phyloP scores from a whole-genome alignment of 1,140 invertebrate species.

The Mesaphorura yosii region DNA sequence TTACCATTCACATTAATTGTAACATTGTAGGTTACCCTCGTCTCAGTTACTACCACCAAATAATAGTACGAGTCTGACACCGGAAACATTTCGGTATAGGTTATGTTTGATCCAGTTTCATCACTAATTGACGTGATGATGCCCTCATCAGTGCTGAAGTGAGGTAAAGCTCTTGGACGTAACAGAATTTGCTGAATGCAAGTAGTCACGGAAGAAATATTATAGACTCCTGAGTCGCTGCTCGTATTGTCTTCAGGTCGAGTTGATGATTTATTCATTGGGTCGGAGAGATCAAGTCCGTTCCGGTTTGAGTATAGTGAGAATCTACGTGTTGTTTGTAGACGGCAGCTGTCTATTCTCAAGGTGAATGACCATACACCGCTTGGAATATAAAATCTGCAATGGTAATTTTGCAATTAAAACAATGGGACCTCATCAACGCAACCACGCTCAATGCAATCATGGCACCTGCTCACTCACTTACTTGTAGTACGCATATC shows the following conservation, averaged over 20 bases:
- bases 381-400: slow-evolving; percentile 43
- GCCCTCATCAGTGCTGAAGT: slow-evolving; percentile 19
- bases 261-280: background rate
- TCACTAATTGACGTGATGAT: slow-evolving; percentile 38
- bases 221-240: background rate
- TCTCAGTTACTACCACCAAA: slow-evolving; percentile 41
- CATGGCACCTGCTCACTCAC: background rate
- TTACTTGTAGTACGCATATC: slow-evolving; percentile 42
- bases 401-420: background rate
- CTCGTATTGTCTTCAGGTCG: background rate
- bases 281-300: background rate
- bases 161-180: slow-evolving; percentile 37
- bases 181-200: slow-evolving; percentile 40
- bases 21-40: slow-evolving; percentile 39
- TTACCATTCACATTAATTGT: slow-evolving; percentile 39
- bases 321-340: slow-evolving; percentile 29
- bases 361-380: slow-evolving; percentile 41
- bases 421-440: background rate
- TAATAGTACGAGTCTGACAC: slow-evolving; percentile 45
- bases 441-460: background rate
- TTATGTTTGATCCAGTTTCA: slow-evolving; percentile 36
- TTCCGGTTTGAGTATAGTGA: slow-evolving; percentile 1
- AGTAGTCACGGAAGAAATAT: background rate
- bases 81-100: slow-evolving; percentile 38
- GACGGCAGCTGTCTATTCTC: slow-evolving; percentile 40